Evolutionary conservation across 2,888 invertebrate species (phyloP), one percentile per base, ranked within the genome.

Genomic region (Seira sanloemensis): DNA sequence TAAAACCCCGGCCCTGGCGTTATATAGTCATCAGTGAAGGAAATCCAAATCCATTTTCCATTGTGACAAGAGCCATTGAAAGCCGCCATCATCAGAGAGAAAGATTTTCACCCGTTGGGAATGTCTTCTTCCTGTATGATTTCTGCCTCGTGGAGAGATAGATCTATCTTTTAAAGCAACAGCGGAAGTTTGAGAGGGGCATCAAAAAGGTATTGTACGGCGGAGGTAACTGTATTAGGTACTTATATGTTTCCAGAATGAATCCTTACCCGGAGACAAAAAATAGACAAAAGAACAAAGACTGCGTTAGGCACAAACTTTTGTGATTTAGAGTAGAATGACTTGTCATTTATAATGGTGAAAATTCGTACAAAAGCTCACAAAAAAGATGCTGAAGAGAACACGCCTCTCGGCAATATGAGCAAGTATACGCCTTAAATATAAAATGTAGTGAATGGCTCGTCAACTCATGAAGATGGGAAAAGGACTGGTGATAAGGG

Each of bases 321-420:
- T 37, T 71, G 71, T 71, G 71, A 71, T 71, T 71, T n/a, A n/a
- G n/a, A n/a, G n/a, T 71, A 71, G 71, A 71, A 71, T 71, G 71
- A 71, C 71, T 71, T 71, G 71, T 71, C 71, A 71, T 71, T 50
- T 71, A 19, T 46, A 71, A 71, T 71, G 71, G n/a, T n/a, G n/a
- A n/a, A n/a, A n/a, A n/a, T n/a, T n/a, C n/a, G n/a, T n/a, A n/a
- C n/a, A n/a, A n/a, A n/a, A n/a, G n/a, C n/a, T n/a, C n/a, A n/a
- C n/a, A n/a, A n/a, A n/a, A n/a, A n/a, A n/a, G n/a, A n/a, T n/a
- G n/a, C n/a, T n/a, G n/a, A n/a, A n/a, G n/a, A n/a, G n/a, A n/a
- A n/a, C n/a, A n/a, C n/a, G n/a, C n/a, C n/a, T n/a, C n/a, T n/a
- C n/a, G n/a, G n/a, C n/a, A n/a, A n/a, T n/a, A n/a, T n/a, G n/a